Base-by-base conservation (phyloP, 2,113 vertebrate species). In the Marcusenius ussheri region DNA sequence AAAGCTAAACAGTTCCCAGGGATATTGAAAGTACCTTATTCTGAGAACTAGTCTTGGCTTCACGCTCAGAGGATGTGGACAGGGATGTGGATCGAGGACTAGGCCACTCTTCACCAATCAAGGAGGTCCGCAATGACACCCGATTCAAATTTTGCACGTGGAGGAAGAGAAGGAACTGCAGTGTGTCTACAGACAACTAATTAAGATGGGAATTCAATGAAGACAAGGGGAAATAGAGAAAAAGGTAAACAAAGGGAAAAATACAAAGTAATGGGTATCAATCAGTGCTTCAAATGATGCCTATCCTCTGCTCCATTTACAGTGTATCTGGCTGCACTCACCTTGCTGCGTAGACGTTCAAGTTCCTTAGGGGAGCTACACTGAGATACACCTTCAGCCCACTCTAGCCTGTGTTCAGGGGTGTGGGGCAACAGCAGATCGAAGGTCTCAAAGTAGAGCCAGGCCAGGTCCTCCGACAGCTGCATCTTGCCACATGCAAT, bases 401-500 rank as follows among this genome's bases (percentile, higher is more conserved):
- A 95, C 91, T 97, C 97, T 39, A 99, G 95, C 74, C 96, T 95
- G 80, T 96, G 92, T 35, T 95, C 93, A 0, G 97, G 92, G 0
- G 94, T 90, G 47, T 91, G 95, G 19, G 91, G 92, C 0, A 91
- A 66, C 39, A 99, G 94, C 49, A 97, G 95, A 92, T 97, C 96
- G 91, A 97, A 99, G 7, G 97, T 96, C 93, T 99, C 97, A 83
- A 99, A 98, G 94, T 99, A 99, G 31, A 99, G 96, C 98, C 98
- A 99, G 0, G 98, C 98, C 45, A 97, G 90, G 10, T 96, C 97
- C 84, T 96, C 96, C 46, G 94, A 91, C 46, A 99, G 93, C 95
- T 98, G 98, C 83, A 99, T 95, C 94, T 99, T 99, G 9, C 97
- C 98, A 83, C 98, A 99, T 31, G 98, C 98, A 5, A 99, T 98